Conservation (phyloP, 1,140 invertebrate species). For the Linepithema humile region DNA sequence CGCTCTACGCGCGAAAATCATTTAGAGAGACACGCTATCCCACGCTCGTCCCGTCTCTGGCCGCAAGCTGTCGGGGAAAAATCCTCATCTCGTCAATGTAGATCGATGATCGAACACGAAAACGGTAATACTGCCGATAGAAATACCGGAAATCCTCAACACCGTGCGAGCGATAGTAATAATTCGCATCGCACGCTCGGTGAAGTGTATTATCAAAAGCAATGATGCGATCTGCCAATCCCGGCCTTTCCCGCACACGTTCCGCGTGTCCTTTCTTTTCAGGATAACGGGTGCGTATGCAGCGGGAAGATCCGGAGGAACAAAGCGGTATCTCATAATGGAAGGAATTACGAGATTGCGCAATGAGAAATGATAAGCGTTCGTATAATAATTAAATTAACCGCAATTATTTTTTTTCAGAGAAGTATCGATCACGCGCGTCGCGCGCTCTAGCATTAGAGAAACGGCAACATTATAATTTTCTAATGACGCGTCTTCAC, state of each 20-base stretch:
- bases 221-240: not conserved
- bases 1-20: not conserved
- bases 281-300: not conserved
- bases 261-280: not conserved
- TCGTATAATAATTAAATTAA: constrained; percentile 29
- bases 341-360: constrained; percentile 3
- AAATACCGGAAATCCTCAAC: constrained; percentile 35
- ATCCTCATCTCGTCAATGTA: not conserved
- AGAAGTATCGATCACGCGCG: constrained; percentile 16
- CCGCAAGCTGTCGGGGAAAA: not conserved
- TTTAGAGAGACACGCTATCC: constrained; percentile 18
- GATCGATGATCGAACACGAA: constrained; percentile 18
- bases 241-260: not conserved
- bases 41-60: not conserved
- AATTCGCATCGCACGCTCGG: not conserved
- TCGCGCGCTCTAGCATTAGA: not conserved
- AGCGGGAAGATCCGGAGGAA: not conserved
- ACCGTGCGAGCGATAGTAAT: constrained; percentile 4
- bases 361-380: constrained; percentile 10
- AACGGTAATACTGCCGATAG: not conserved
- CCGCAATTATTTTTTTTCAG: not conserved
- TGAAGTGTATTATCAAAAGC: not conserved
- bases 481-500: constrained; percentile 16
- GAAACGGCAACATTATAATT: constrained; percentile 20
- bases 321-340: not conserved